A percentile compares a stretch with the other conserved stretches of the same genome.
These are phyloP conservation scores for Hippocampus comes DNA, from an alignment of 2,113 vertebrate genomes.

Conservation along the genomic window DNA sequence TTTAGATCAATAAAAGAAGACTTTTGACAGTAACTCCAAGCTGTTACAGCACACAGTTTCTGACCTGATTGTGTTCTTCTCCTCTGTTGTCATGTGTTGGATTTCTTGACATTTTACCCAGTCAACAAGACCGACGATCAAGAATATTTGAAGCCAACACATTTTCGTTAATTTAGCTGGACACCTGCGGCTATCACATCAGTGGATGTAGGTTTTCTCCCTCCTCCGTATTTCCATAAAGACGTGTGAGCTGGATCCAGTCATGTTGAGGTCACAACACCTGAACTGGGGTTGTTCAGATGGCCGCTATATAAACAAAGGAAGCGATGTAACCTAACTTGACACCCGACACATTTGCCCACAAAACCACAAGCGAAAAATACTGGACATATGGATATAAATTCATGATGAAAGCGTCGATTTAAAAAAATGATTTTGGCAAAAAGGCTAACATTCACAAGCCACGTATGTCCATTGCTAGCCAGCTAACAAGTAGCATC, in stretches of 20 bases:
- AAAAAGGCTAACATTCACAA: constrained; percentile 19
- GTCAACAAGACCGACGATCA: constrained; percentile 48
- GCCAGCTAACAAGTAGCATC: constrained; percentile 28
- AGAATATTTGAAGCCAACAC: constrained; percentile 30
- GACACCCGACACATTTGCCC: neutral
- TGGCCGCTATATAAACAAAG: constrained; percentile 2
- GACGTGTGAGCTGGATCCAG: neutral
- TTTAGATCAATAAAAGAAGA: neutral
- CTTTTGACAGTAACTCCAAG: neutral
- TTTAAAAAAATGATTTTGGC: neutral
- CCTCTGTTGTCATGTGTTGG: constrained; percentile 69
- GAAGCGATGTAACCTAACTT: neutral
- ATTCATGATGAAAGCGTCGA: neutral
- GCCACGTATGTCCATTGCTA: constrained; percentile 10
- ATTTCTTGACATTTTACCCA: constrained; percentile 59
- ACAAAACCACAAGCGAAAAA: neutral
- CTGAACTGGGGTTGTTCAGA: neutral
- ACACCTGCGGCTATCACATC: constrained; percentile 3
- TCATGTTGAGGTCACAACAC: neutral
- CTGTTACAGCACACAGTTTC: neutral
- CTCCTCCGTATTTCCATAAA: constrained; percentile 9
- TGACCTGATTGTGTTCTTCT: constrained; percentile 73
- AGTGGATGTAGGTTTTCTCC: constrained; percentile 27
- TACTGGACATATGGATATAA: neutral
- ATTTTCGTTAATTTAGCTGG: constrained; percentile 7